Conservation (phyloP, 2,113 vertebrate species). For the Bungarus multicinctus region DNA sequence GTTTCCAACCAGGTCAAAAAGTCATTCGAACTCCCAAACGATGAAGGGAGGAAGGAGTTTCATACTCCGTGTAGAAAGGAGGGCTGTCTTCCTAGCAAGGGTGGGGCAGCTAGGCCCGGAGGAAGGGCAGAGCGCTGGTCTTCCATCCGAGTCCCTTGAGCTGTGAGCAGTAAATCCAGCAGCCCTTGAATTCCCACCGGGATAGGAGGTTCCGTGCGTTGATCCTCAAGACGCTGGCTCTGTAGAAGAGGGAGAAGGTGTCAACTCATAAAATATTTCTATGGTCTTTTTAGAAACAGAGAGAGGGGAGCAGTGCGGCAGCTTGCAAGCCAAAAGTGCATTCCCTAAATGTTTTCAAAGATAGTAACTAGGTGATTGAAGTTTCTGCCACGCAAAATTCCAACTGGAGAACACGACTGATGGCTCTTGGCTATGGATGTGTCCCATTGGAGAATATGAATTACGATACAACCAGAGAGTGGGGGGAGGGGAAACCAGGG, state of each 20-base stretch:
- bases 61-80: neutral
- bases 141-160: conserved; percentile 81
- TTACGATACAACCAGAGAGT: too few relatives aligned
- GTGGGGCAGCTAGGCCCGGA: conserved; percentile 33
- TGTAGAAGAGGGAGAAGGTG: conserved; percentile 44
- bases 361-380: too few relatives aligned
- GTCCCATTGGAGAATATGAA: too few relatives aligned
- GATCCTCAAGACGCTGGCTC: conserved; percentile 79
- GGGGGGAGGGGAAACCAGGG: too few relatives aligned
- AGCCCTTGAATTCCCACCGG: conserved; percentile 81
- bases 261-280: too few relatives aligned
- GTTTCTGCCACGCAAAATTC: too few relatives aligned
- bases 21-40: neutral
- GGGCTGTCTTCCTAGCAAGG: neutral
- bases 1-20: neutral
- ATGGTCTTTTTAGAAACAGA: too few relatives aligned
- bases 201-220: conserved; percentile 76
- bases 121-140: conserved; percentile 80
- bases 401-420: too few relatives aligned
- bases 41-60: neutral
- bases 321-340: too few relatives aligned
- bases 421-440: too few relatives aligned
- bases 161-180: conserved; percentile 77
- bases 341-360: too few relatives aligned
- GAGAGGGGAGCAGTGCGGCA: too few relatives aligned